Base-by-base conservation (phyloP, 2,797 vertebrate species). In the Mus caroli region DNA sequence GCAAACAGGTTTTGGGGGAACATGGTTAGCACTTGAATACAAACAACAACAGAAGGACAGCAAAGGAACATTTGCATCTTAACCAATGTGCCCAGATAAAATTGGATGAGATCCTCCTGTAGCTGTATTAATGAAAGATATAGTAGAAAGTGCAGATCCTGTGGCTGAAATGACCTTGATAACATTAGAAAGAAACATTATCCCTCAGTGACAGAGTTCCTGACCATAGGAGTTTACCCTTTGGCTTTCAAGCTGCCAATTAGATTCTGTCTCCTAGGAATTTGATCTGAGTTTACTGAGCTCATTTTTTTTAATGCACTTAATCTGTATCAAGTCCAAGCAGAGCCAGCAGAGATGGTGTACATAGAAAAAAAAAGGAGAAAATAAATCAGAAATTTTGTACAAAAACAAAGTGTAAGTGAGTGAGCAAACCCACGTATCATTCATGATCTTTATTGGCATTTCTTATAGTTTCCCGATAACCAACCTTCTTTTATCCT, bases 201-300 rank as follows among this genome's bases (percentile, higher is more conserved):
- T 20, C 60, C 80, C 17, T 77, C 83, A 90, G 37, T 91, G 71
- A 50, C 6, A 73, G n/a, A 78, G 31, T 73, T 40, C 58, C 52
- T 88, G 71, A 90, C 58, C 43, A 95, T 40, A 83, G 76, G 91
- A 95, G 31, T 43, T 96, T 92, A 85, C 28, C 10, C 50, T 96
- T 92, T 94, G 84, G 17, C 28, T 96, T 95, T 37, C 1, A 87
- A 71, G n/a, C 13, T 62, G 37, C 62, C 86, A 92, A 19, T 97
- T 94, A 89, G 62, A 79, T 90, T 86, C 1, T 88, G 9, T 92
- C 69, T 76, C 78, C 62, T 13, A 94, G 62, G 76, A 92, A 92
- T 97, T 95, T 91, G 71, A 78, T 88, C 56, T 73, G 64, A 92
- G 43, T 83, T 96, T 69, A 73, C 8, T 90, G 54, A 69, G 8